Evolutionary conservation across 2,113 vertebrate genomes (phyloP), one percentile per base, ranked within the genome.

Genomic region (Crotalus viridis): DNA sequence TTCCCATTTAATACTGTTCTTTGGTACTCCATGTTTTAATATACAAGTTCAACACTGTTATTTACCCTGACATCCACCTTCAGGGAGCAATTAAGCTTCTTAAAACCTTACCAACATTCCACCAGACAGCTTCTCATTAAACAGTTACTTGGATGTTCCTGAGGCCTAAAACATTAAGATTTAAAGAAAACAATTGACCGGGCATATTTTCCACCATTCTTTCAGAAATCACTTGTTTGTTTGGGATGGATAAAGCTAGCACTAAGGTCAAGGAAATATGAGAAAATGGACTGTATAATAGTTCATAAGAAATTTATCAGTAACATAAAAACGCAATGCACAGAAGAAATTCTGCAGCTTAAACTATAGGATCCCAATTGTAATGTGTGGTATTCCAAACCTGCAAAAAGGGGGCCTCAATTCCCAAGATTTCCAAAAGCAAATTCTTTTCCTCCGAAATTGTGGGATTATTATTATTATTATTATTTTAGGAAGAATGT

Each of bases 51-150:
- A 96, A 93, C 0, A 0, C 91, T 95, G 94, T 95, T 94, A 89
- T 93, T 96, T 96, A 90, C 94, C 95, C 95, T 96, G 95, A 94
- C 95, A 95, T 94, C 92, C 93, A 96, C 94, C 96, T 96, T 96
- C 89, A 0, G 17, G 96, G 93, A 97, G 92, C 95, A 96, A 69
- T 96, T 97, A 92, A 95, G 97, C 93, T 81, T 93, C 97, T 96
- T 93, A 96, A 96, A 94, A 94, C 94, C 92, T 94, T 94, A 97
- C 95, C 96, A 94, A 59, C 19, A 4, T 92, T 95, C 97, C 93
- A 95, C 90, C 92, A 95, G 95, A 96, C 95, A 26, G 59, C 94
- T 94, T 95, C 96, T 97, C 96, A 94, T 97, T 97, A 96, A 96
- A 92, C 13, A 94, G 94, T 94, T 97, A 93, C 92, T 96, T 95